These are phyloP conservation scores for Cynaeus angustus DNA, from an alignment of 2,888 invertebrate genomes.

Conservation along the genomic window DNA sequence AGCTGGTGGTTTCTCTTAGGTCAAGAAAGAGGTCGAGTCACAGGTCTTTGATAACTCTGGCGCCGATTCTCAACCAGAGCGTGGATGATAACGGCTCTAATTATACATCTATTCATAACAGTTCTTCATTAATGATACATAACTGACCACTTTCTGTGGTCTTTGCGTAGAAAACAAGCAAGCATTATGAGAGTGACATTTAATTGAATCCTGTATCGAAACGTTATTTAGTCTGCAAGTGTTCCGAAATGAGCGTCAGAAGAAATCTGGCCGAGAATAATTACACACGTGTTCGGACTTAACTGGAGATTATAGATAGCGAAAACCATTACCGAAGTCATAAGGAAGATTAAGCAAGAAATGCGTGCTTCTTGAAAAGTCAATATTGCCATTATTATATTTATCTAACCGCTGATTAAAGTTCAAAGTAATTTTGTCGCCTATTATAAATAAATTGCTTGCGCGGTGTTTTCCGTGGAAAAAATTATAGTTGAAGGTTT, in stretches of 20 bases:
- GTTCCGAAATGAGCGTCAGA: background rate
- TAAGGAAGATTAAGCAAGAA: constrained; percentile 41
- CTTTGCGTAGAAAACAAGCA: constrained; percentile 9
- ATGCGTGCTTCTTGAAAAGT: constrained; percentile 13
- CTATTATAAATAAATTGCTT: constrained; percentile 6
- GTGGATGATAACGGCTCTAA: constrained; percentile 57
- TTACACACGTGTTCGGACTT: constrained; percentile 57
- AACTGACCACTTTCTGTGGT: constrained; percentile 1
- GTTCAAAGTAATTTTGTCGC: constrained; percentile 37
- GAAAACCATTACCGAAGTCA: constrained; percentile 55
- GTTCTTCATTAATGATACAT: constrained; percentile 50
- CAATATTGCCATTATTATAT: constrained; percentile 38
- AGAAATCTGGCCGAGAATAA: constrained; percentile 55
- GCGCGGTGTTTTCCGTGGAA: too few species aligned
- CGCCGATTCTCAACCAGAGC: constrained; percentile 61
- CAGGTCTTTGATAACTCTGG: constrained; percentile 58
- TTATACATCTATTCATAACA: constrained; percentile 53
- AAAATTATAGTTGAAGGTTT: too few species aligned
- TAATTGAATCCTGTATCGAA: background rate
- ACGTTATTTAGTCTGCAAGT: constrained; percentile 7
- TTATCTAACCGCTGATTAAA: constrained; percentile 18
- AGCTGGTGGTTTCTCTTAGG: constrained; percentile 56
- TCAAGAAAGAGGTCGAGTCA: constrained; percentile 58
- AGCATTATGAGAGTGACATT: background rate
- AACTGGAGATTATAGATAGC: constrained; percentile 45